Percentiles rank a stretch among this genome's conserved stretches.
Conservation (phyloP, 2,797 vertebrate species). For the Danio albolineatus region DNA sequence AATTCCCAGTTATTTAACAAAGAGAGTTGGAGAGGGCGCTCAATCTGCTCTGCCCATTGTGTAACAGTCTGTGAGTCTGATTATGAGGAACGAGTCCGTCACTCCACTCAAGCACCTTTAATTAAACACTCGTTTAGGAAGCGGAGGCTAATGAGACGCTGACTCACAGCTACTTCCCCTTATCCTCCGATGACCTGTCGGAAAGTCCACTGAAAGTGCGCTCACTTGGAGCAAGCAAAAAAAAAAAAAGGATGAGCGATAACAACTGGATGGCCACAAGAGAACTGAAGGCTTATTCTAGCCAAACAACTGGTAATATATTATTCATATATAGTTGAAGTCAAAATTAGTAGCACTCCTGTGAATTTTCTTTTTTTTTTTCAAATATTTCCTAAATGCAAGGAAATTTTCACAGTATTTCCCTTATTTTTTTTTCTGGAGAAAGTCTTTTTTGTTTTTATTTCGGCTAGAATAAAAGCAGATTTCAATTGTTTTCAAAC, state of each 20-base stretch:
- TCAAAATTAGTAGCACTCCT: too few species aligned
- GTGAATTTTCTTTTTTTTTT: too few species aligned
- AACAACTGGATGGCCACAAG: neutral
- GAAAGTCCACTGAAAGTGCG: neutral
- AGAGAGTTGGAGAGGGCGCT: neutral
- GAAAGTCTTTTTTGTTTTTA: too few species aligned
- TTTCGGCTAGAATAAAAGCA: too few species aligned
- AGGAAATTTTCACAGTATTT: too few species aligned
- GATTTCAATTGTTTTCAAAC: too few species aligned
- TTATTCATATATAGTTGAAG: too few species aligned
- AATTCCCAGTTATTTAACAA: neutral
- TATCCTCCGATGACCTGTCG: neutral
- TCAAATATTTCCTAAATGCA: too few species aligned
- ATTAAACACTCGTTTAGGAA: constrained; percentile 31
- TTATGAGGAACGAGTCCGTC: constrained; percentile 20
- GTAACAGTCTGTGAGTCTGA: constrained; percentile 1
- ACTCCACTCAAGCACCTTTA: constrained; percentile 19
- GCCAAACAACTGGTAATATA: too few species aligned
- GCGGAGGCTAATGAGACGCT: constrained; percentile 26
- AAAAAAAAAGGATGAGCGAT: neutral
- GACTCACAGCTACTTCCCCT: neutral
- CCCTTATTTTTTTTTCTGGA: too few species aligned
- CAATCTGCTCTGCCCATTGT: neutral
- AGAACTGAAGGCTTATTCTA: neutral
- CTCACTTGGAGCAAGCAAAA: neutral